A percentile compares a stretch with the other conserved stretches of the same genome.
phyloP scores from a whole-genome alignment of 2,888 invertebrate species.

The Petrolisthes manimaculis region DNA sequence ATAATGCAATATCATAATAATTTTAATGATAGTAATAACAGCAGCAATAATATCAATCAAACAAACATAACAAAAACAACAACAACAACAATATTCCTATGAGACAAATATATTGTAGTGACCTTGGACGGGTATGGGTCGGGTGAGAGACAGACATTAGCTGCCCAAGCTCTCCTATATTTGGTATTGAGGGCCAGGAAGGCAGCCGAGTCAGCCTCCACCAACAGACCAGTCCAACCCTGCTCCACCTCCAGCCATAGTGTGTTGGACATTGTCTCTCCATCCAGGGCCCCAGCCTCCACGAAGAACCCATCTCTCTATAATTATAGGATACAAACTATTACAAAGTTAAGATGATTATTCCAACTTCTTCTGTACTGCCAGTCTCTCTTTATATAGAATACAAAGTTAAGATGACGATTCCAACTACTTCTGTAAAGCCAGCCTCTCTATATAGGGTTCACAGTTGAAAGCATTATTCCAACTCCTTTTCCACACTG shows the following conservation, averaged over 20 bases:
- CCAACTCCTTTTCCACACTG: no score
- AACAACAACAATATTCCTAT: background rate
- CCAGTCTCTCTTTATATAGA: no score
- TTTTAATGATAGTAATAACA: no score
- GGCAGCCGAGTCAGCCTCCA: constrained; percentile 73
- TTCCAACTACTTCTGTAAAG: no score
- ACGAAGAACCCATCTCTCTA: constrained; percentile 72
- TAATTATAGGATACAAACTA: background rate
- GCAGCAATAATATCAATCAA: no score
- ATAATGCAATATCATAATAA: no score
- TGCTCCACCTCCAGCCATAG: constrained; percentile 72
- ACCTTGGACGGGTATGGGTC: constrained; percentile 52
- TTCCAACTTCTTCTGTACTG: no score
- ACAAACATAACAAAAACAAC: background rate
- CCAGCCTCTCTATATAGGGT: no score
- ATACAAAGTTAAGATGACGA: no score
- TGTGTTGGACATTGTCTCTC: constrained; percentile 74
- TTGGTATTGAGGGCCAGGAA: constrained; percentile 71
- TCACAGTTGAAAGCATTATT: no score
- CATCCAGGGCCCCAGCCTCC: constrained; percentile 74
- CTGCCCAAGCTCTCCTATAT: constrained; percentile 71
- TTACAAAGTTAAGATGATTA: no score
- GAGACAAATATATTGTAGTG: background rate
- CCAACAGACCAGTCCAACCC: constrained; percentile 70
- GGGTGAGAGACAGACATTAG: constrained; percentile 72